A percentile compares a stretch with the other conserved stretches of the same genome.
Evolutionary conservation across 2,113 vertebrate genomes (phyloP).

Genomic region (Oxyura jamaicensis): DNA sequence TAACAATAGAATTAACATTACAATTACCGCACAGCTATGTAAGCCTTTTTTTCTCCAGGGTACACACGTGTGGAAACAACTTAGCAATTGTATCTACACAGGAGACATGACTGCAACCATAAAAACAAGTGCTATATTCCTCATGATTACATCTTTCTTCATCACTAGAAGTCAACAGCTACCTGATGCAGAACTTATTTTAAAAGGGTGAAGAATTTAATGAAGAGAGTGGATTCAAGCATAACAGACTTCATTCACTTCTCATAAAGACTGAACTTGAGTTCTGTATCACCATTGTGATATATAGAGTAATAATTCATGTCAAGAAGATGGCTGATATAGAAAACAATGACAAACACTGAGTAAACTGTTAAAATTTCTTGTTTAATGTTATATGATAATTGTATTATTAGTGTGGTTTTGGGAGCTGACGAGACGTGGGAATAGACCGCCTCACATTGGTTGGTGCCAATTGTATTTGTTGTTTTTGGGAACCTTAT

Average conservation of each 20-base stretch:
- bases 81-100: background rate
- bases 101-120: background rate
- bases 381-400: no score
- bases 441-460: no score
- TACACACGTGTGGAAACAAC: background rate
- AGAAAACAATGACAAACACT: no score
- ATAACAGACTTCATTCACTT: background rate
- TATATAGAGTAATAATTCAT: no score
- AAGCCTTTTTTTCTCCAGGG: background rate
- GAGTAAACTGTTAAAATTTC: no score
- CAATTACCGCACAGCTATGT: background rate
- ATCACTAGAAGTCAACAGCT: background rate
- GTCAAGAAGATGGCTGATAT: no score
- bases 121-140: background rate
- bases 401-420: no score
- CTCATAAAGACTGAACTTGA: rapidly evolving
- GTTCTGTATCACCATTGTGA: background rate
- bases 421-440: no score
- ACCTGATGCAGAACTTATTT: background rate
- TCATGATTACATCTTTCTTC: background rate
- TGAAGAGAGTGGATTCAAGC: background rate
- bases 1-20: background rate
- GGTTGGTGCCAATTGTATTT: no score
- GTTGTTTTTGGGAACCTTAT: no score
- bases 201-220: background rate